phyloP scores from a whole-genome alignment of 2,888 invertebrate species.

The Caenorhabditis virilis region DNA sequence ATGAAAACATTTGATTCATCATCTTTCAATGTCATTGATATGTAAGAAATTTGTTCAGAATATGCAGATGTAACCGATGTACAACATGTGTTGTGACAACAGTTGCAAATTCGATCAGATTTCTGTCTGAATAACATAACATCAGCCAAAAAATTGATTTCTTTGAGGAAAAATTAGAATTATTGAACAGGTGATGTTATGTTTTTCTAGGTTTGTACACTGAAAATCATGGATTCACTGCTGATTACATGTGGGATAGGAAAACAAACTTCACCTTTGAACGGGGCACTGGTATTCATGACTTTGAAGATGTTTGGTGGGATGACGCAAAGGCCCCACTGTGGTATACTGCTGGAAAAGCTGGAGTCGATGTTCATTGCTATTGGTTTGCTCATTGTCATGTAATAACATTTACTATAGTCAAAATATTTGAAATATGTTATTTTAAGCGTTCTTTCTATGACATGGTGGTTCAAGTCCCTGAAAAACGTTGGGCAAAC shows the following conservation, averaged over 20 bases:
- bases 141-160: neutral
- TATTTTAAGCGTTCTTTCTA: constrained; percentile 55
- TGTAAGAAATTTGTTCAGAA: too few species aligned
- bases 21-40: neutral
- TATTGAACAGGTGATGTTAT: too few species aligned
- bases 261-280: constrained; percentile 57
- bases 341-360: constrained; percentile 68
- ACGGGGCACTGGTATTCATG: constrained; percentile 57
- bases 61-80: constrained; percentile 12
- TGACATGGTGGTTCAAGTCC: constrained; percentile 66
- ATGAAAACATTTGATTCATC: constrained; percentile 22
- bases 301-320: constrained; percentile 65
- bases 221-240: constrained; percentile 67
- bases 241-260: constrained; percentile 67
- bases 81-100: constrained; percentile 37
- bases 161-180: neutral
- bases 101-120: constrained; percentile 33
- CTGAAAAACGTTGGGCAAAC: constrained; percentile 55
- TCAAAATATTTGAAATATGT: neutral
- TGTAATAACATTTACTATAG: constrained; percentile 28
- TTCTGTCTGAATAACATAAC: constrained; percentile 1
- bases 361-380: constrained; percentile 64
- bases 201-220: constrained; percentile 66
- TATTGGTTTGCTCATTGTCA: constrained; percentile 67
- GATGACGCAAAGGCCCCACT: constrained; percentile 60